Evolutionary conservation across 1,140 invertebrate genomes (phyloP).

Genomic region (Drosophila teissieri): DNA sequence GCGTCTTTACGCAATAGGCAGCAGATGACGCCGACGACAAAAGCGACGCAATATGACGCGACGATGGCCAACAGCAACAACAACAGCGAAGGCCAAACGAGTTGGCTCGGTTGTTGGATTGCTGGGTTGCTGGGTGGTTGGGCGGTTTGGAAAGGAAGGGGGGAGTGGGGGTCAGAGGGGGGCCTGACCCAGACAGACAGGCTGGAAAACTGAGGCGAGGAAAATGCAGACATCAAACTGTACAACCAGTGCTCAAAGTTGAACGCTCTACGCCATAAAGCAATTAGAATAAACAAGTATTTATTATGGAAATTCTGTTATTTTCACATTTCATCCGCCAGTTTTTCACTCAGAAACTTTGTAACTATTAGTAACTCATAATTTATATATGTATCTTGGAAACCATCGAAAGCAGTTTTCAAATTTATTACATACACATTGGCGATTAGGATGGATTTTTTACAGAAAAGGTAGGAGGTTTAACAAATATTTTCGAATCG

Average conservation of each 20-base stretch:
- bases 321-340: too few relatives aligned
- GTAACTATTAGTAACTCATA: not conserved
- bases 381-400: too few relatives aligned
- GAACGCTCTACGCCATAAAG: slow-evolving; percentile 1
- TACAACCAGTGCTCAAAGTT: slow-evolving; percentile 6
- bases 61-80: slow-evolving; percentile 12
- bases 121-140: slow-evolving; percentile 7
- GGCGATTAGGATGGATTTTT: too few relatives aligned
- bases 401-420: too few relatives aligned
- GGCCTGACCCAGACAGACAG: slow-evolving; percentile 54
- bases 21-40: slow-evolving; percentile 34
- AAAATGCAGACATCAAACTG: slow-evolving; percentile 14
- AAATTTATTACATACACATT: too few relatives aligned
- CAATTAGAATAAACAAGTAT: not conserved
- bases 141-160: slow-evolving; percentile 3
- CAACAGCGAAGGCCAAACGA: slow-evolving; percentile 54
- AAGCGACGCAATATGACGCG: slow-evolving; percentile 35
- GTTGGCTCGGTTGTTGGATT: slow-evolving; percentile 23
- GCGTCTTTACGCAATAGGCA: slow-evolving; percentile 74
- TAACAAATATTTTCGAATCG: too few relatives aligned
- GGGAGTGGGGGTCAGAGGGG: slow-evolving; percentile 3
- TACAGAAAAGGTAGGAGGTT: too few relatives aligned
- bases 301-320: not conserved
- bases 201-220: slow-evolving; percentile 5
- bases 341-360: not conserved